phyloP scores from a whole-genome alignment of 2,888 invertebrate genomes.

The Cryptocheilus praepositus region DNA sequence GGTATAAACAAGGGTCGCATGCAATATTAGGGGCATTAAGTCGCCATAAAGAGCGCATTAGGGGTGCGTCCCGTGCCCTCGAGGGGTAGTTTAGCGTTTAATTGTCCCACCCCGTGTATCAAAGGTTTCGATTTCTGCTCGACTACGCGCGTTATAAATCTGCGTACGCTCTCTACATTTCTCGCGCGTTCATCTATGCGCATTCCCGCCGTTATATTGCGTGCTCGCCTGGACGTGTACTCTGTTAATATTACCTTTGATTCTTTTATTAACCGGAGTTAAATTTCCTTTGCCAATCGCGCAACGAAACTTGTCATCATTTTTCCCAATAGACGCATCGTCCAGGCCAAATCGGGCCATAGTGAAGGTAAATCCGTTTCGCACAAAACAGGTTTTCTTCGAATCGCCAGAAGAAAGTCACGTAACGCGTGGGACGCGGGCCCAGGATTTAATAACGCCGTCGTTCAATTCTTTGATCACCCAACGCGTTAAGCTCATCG shows the following conservation, averaged over 20 bases:
- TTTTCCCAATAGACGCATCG: too few species aligned
- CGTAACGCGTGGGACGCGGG: too few species aligned
- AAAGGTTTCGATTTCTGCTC: constrained; percentile 74
- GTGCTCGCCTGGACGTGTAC: constrained; percentile 1
- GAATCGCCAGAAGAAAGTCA: too few species aligned
- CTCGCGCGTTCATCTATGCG: constrained; percentile 36
- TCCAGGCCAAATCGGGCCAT: too few species aligned
- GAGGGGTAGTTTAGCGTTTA: constrained; percentile 75
- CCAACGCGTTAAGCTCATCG: too few species aligned
- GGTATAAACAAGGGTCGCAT: constrained; percentile 73
- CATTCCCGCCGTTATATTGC: constrained; percentile 19
- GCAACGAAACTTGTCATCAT: too few species aligned
- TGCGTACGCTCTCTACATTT: constrained; percentile 46
- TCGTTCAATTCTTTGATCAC: too few species aligned
- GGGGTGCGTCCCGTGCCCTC: constrained; percentile 70
- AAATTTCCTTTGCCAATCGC: too few species aligned
- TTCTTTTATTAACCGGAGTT: too few species aligned
- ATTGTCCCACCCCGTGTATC: constrained; percentile 73
- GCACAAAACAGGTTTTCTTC: too few species aligned
- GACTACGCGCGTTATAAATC: constrained; percentile 64
- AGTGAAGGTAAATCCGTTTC: too few species aligned
- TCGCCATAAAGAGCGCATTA: constrained; percentile 75
- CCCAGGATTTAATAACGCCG: too few species aligned
- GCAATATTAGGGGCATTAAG: constrained; percentile 75
- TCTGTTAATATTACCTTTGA: background rate